Base-by-base conservation (phyloP, 1,140 invertebrate genomes). In the Trichoplusia ni region DNA sequence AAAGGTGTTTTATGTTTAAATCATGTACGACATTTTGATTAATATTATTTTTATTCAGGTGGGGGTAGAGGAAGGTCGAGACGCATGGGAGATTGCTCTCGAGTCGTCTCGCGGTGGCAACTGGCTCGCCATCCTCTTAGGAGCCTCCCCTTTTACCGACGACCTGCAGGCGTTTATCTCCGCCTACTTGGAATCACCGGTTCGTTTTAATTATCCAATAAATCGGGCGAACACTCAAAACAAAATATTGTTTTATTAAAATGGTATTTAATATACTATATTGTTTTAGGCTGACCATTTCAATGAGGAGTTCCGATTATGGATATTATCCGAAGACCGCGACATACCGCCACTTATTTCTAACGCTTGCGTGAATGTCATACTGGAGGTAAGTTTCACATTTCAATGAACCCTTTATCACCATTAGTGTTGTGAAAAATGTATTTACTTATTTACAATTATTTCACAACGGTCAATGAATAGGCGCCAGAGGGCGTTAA, bases 401-500 rank as follows among this genome's bases (percentile, higher is more conserved):
- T n/a, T n/a, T n/a, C n/a, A n/a, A n/a, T n/a, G n/a, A n/a, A n/a
- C n/a, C n/a, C n/a, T n/a, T n/a, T n/a, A n/a, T n/a, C n/a, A n/a
- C n/a, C n/a, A n/a, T n/a, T n/a, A n/a, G n/a, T n/a, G n/a, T n/a
- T n/a, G n/a, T n/a, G n/a, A n/a, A n/a, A n/a, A n/a, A n/a, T n/a
- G n/a, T n/a, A n/a, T n/a, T n/a, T n/a, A n/a, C n/a, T 25, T 21
- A 25, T 18, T 13, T 21, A 7, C 2, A 46, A 6, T 31, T 37
- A 19, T 21, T 21, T 19, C n/a, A n/a, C n/a, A n/a, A 47, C 13
- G 46, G 23, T 18, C 8, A 7, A n/a, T 33, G 6, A 5, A 1
- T 65, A 90, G 87, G 71, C 82, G 4, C 82, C 86, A 0, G 79
- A 79, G 59, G 87, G 87, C n/a, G 82, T 90, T 37, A 87, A 84